These are phyloP conservation scores for Holacanthella duospinosa DNA, from an alignment of 2,888 invertebrate genomes.

Conservation along the genomic window DNA sequence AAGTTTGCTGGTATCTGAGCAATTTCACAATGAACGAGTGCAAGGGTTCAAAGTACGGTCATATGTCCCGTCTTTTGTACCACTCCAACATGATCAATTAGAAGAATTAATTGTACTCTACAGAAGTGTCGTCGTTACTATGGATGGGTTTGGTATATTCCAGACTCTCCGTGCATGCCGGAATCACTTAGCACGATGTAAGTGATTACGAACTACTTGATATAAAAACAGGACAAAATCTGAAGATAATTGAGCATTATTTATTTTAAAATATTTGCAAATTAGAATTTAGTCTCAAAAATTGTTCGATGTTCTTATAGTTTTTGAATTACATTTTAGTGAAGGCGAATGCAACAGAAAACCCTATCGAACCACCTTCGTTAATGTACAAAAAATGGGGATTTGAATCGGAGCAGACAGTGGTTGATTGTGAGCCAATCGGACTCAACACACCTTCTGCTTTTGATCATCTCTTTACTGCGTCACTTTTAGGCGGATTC, in stretches of 20 bases:
- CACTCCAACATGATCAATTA: conserved; percentile 42
- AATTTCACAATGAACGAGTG: conserved; percentile 71
- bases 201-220: conserved; percentile 14
- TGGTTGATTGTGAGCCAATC: conserved; percentile 66
- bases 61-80: conserved; percentile 46
- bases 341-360: conserved; percentile 13
- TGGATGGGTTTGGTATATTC: conserved; percentile 66
- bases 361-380: conserved; percentile 47
- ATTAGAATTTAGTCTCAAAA: not conserved
- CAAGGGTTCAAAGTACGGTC: conserved; percentile 67
- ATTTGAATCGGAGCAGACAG: conserved; percentile 57
- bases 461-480: conserved; percentile 76
- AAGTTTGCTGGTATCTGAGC: conserved; percentile 66
- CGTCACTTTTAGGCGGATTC: conserved; percentile 65
- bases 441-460: conserved; percentile 61
- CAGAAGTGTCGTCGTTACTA: conserved; percentile 58
- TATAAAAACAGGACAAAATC: not conserved
- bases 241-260: not conserved
- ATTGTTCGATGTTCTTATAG: not conserved
- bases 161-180: conserved; percentile 66
- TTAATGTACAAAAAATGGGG: conserved; percentile 75
- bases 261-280: too few relatives aligned
- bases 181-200: conserved; percentile 69
- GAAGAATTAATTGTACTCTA: conserved; percentile 70
- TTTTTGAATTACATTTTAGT: conserved; percentile 17